A percentile compares a stretch with the other conserved stretches of the same genome.
These are phyloP conservation scores for Spinus olivaceus DNA, from an alignment of 2,797 vertebrate genomes.

Conservation along the genomic window DNA sequence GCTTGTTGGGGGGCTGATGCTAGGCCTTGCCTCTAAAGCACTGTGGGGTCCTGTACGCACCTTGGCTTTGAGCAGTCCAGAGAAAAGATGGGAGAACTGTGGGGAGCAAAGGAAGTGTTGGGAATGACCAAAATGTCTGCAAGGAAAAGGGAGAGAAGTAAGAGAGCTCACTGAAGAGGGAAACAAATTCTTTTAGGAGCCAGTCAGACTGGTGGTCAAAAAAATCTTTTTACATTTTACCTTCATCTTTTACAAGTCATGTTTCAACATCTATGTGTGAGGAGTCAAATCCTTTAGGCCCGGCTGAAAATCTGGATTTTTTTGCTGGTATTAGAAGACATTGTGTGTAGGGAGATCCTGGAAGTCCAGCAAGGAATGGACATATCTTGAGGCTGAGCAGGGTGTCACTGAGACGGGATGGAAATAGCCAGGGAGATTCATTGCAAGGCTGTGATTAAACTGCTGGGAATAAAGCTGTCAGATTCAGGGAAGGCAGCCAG, in stretches of 20 bases:
- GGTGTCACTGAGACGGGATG: background rate
- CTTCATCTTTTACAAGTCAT: background rate
- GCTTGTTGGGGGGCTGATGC: background rate
- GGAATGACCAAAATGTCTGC: background rate
- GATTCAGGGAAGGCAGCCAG: background rate
- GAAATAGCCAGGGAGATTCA: background rate
- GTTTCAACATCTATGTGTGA: background rate
- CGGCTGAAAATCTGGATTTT: background rate
- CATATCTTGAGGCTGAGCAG: background rate
- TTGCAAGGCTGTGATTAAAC: background rate
- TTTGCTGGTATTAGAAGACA: background rate
- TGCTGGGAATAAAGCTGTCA: background rate
- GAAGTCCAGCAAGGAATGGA: background rate
- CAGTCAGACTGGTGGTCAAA: background rate
- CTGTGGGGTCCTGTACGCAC: accelerated
- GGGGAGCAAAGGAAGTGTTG: background rate
- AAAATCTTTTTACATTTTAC: background rate
- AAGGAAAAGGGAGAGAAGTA: background rate
- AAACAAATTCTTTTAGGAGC: background rate
- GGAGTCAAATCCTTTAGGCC: background rate
- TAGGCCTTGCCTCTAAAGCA: background rate
- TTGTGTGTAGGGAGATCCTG: background rate
- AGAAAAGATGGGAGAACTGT: accelerated
- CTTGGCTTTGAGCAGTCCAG: background rate
- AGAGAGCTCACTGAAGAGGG: background rate